Conservation (phyloP, 2,888 invertebrate genomes). For the Cyaniris semiargus region DNA sequence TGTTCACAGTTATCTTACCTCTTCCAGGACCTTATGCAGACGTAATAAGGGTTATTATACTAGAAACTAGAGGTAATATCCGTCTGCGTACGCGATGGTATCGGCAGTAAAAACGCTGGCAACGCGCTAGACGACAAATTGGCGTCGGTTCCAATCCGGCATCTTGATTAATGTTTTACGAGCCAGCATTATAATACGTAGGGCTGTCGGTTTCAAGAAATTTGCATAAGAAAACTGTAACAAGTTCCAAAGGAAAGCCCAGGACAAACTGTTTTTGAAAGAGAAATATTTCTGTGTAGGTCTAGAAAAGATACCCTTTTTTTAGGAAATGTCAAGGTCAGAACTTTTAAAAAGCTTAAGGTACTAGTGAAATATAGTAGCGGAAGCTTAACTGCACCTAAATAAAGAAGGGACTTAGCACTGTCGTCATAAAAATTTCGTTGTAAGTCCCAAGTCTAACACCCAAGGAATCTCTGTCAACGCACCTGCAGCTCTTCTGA, state of each 20-base stretch:
- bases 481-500: too few relatives aligned
- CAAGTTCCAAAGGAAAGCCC: background rate
- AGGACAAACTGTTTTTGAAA: background rate
- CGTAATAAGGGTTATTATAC: background rate
- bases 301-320: too few relatives aligned
- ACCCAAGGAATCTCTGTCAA: too few relatives aligned
- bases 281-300: too few relatives aligned
- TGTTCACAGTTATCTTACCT: background rate
- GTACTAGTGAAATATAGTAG: too few relatives aligned
- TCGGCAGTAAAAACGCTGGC: slow-evolving; percentile 18
- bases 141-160: slow-evolving; percentile 19
- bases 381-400: too few relatives aligned
- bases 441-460: too few relatives aligned
- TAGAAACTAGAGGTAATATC: background rate
- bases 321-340: too few relatives aligned
- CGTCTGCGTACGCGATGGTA: background rate
- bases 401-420: too few relatives aligned
- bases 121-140: slow-evolving; percentile 14
- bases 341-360: too few relatives aligned
- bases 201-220: background rate
- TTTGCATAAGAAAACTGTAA: background rate
- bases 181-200: slow-evolving; percentile 11
- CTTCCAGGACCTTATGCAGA: background rate
- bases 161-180: slow-evolving; percentile 28
- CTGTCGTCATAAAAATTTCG: too few relatives aligned